Evolutionary conservation across 2,888 invertebrate species (phyloP), one percentile per base, ranked within the genome.

Genomic region (Raillietiella orientalis): DNA sequence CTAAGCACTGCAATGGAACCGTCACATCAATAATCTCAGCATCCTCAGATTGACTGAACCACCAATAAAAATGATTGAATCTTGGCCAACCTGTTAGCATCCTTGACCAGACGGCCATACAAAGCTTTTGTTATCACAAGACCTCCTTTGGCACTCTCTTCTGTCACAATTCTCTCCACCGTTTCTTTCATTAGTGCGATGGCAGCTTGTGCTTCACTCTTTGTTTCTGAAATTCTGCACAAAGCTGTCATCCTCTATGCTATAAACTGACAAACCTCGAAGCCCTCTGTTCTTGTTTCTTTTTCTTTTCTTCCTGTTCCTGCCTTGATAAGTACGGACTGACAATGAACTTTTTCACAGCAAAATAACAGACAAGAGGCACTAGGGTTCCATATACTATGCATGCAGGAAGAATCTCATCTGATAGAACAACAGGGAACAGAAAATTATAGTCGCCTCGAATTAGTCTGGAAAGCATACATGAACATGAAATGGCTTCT

Each of bases 1-100:
- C 72, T 37, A 87, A 59, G 42, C 84, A 82, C 47, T 93, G 93
- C 14, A 93, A 41, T 1, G 84, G 82, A 37, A 84, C 59, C n/a
- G 77, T 82, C 10, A 90, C 90, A 45, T 90, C 84, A 31, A 82
- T 64, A 3, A 65, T 53, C 37, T 66, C 65, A 22, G 52, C 45
- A 24, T 40, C 41, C 4, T 36, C 38, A n/a, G 37, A 32, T 10
- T 15, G n/a, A 23, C 8, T 6, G 8, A 6, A 8, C n/a, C 11
- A 6, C 8, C 15, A 10, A 24, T n/a, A 12, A 26, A 22, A 5
- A 24, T 27, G 5, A 27, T 28, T 11, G 6, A 27, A 10, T 6
- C 10, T 26, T 27, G 9, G n/a, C n/a, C n/a, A n/a, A n/a, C n/a
- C n/a, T n/a, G n/a, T n/a, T n/a, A n/a, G n/a, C n/a, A n/a, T n/a